Conservation (phyloP, 2,113 vertebrate species). For the Lycaon pictus region DNA sequence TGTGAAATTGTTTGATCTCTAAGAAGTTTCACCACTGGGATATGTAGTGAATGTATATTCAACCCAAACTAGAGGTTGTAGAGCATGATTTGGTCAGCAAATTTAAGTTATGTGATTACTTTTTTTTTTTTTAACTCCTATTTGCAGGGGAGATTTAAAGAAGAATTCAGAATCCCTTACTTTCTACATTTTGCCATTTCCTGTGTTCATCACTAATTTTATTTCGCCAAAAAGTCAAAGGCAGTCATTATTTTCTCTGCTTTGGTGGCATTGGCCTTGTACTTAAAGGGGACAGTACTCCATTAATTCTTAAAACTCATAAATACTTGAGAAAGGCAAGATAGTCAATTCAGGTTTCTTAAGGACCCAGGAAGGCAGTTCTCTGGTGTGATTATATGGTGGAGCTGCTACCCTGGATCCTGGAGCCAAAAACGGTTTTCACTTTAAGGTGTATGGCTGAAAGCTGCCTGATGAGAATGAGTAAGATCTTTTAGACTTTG, state of each 20-base stretch:
- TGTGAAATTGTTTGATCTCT: not conserved
- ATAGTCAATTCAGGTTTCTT: not conserved
- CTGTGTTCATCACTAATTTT: not conserved
- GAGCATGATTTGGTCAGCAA: not conserved
- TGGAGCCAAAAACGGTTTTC: not conserved
- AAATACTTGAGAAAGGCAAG: not conserved
- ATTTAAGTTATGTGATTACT: not conserved
- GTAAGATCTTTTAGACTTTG: not conserved
- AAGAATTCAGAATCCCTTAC: not conserved
- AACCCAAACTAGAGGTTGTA: not conserved
- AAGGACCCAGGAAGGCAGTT: not conserved
- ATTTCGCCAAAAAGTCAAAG: not conserved
- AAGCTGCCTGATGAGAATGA: not conserved
- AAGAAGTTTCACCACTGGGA: not conserved
- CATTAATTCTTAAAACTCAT: slow-evolving; percentile 24
- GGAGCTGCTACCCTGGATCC: not conserved
- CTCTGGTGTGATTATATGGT: not conserved
- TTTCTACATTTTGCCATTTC: not conserved
- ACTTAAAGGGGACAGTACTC: not conserved
- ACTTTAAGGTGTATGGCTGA: not conserved
- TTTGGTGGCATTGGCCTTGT: not conserved
- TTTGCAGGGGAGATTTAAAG: slow-evolving; percentile 20
- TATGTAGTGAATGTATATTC: not conserved
- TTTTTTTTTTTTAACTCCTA: not conserved
- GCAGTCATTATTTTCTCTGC: not conserved